Evolutionary conservation across 2,113 vertebrate species (phyloP).

Genomic region (Loxodonta africana): DNA sequence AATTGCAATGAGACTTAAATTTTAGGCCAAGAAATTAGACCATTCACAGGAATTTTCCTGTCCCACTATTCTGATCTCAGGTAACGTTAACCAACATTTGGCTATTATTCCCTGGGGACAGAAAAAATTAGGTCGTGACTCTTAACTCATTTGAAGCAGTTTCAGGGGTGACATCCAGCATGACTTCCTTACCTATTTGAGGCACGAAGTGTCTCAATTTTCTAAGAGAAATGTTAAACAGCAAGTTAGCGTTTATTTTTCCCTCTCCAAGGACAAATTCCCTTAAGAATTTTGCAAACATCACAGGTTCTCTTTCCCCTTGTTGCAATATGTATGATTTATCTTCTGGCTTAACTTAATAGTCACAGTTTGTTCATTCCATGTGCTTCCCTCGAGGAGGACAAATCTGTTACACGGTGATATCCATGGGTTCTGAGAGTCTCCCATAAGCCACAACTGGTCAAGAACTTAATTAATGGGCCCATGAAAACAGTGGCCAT

Average conservation of each 20-base stretch:
- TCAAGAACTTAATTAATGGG: background rate
- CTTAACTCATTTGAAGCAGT: background rate
- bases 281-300: conserved; percentile 67
- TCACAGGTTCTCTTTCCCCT: conserved; percentile 57
- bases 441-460: background rate
- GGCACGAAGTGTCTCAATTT: background rate
- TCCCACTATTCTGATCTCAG: background rate
- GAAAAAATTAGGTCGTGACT: background rate
- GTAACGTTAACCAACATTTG: background rate
- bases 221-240: conserved; percentile 52
- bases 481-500: background rate
- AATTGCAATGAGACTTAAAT: background rate
- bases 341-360: conserved; percentile 67
- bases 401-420: background rate
- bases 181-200: conserved; percentile 22
- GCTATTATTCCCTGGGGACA: background rate
- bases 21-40: background rate
- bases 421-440: background rate
- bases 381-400: conserved; percentile 59
- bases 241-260: conserved; percentile 50
- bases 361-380: conserved; percentile 68
- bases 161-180: background rate
- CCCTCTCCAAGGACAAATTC: conserved; percentile 68
- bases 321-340: conserved; percentile 66
- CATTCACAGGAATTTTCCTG: background rate